Percentiles rank a stretch among this genome's conserved stretches.
phyloP scores from a whole-genome alignment of 2,888 invertebrate genomes.

The Coecobrya sp. region DNA sequence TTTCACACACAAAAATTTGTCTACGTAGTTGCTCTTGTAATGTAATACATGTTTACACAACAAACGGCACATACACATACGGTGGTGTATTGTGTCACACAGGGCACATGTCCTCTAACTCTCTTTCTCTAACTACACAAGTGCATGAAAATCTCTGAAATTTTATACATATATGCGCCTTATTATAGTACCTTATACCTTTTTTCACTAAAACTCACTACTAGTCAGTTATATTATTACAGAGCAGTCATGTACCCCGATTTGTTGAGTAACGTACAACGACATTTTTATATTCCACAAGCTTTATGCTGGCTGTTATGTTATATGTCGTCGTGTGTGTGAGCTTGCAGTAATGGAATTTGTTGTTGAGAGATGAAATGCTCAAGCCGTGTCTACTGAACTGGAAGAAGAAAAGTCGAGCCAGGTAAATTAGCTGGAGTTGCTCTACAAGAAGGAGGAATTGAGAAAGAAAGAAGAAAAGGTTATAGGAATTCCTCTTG shows the following conservation, averaged over 20 bases:
- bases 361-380: background rate
- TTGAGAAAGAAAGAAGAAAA: background rate
- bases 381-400: background rate
- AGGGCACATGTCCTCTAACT: background rate
- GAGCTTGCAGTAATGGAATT: background rate
- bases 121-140: background rate
- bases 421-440: background rate
- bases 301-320: background rate
- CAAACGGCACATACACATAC: no score
- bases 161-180: background rate
- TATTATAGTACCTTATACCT: no score
- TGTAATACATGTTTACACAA: background rate
- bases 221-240: no score
- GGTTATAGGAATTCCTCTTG: slow-evolving; percentile 30
- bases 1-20: slow-evolving; percentile 7
- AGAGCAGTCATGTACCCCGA: no score
- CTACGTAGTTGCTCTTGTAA: background rate
- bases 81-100: background rate
- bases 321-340: background rate
- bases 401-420: slow-evolving; percentile 5
- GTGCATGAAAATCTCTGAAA: background rate
- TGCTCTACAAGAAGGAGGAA: background rate
- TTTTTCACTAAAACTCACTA: no score
- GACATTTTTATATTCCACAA: background rate
- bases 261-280: no score